Evolutionary conservation across 2,797 vertebrate species (phyloP), one percentile per base, ranked within the genome.

Genomic region (Cynopterus sphinx): DNA sequence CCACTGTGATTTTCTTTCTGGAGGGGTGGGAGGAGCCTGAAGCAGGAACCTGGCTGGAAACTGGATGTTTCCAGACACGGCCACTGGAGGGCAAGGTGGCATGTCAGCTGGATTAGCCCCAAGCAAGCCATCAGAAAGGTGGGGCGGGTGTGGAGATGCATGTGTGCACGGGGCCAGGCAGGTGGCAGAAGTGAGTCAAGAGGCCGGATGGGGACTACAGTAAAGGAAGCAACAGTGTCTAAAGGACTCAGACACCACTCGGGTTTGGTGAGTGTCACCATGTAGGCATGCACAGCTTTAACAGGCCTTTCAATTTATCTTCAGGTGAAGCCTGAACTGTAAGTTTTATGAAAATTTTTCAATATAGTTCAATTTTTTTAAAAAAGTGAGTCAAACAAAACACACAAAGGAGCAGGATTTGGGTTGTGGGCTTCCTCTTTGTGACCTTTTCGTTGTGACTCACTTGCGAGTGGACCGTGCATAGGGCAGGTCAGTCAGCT

Each of bases 391-490:
- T 70, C 46, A 95, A 65, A 59, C 9, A 33, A 68, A 93, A 33
- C 57, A 41, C 13, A n/a, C 10, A 2, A 41, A 79, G 53, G 19
- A 63, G n/a, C 12, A 55, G n/a, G 68, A 65, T 46, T 22, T 21
- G 31, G 22, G 19, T 21, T 53, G 1, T 1, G 0, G 6, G 57
- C 16, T 82, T 82, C 16, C 71, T 59, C 11, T 55, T 36, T 4
- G 5, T 70, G 63, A 68, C 31, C 9, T 68, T 9, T 33, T 33
- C 17, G 53, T 79, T 26, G 31, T 49, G 92, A 65, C 61, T 33
- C 55, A 9, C 6, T 65, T 59, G 16, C 0, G 0, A 22, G 21
- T 39, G 2, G 31, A 79, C 0, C 2, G 6, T 19, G 6, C 46
- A 15, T 31, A 53, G 26, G 15, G 8, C 26, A 79, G 59, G 26